A percentile compares a stretch with the other conserved stretches of the same genome.
Conservation (phyloP, 1,140 invertebrate species). For the Drosophila nebulosa region DNA sequence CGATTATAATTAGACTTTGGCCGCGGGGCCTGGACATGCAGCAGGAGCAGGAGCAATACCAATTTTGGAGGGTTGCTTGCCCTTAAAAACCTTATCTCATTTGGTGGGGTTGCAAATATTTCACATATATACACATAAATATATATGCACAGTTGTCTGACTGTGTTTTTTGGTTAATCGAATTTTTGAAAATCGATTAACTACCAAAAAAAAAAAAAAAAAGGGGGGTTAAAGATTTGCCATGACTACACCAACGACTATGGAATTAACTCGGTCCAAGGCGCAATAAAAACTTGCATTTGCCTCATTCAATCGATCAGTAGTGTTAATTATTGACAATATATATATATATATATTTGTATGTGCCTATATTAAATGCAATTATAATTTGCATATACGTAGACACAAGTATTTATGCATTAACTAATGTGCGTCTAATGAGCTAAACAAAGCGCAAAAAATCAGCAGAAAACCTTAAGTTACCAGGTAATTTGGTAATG, state of each 20-base stretch:
- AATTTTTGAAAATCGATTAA: slow-evolving; percentile 68
- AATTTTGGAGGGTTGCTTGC: slow-evolving; percentile 31
- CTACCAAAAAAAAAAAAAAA: background rate
- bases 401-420: slow-evolving; percentile 16
- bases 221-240: background rate
- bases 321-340: slow-evolving; percentile 45
- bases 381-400: slow-evolving; percentile 60
- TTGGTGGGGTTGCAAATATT: slow-evolving; percentile 43
- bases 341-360: background rate
- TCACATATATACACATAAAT: background rate
- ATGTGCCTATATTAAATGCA: slow-evolving; percentile 25
- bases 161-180: slow-evolving; percentile 56
- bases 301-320: slow-evolving; percentile 35
- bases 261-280: background rate
- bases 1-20: slow-evolving; percentile 77
- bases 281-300: slow-evolving; percentile 23
- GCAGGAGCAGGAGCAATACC: slow-evolving; percentile 7
- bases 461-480: background rate
- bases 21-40: slow-evolving; percentile 44
- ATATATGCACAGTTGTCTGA: background rate
- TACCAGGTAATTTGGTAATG: background rate
- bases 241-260: background rate
- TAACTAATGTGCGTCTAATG: slow-evolving; percentile 16
- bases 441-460: slow-evolving; percentile 8
- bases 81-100: slow-evolving; percentile 28